Evolutionary conservation across 2,113 vertebrate genomes (phyloP), one percentile per base, ranked within the genome.

Genomic region (Halcyon malimbica): DNA sequence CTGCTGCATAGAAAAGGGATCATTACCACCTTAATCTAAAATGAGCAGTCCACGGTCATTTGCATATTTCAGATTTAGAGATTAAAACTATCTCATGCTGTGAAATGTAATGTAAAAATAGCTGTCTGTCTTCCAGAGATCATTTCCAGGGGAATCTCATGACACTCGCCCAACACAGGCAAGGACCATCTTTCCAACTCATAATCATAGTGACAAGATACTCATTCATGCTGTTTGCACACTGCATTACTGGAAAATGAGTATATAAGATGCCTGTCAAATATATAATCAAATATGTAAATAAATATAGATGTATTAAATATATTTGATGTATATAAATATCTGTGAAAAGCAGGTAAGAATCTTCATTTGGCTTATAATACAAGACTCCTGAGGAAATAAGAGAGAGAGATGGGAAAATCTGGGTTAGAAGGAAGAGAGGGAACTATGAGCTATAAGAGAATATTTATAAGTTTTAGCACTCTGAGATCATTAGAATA

Each of bases 71-170:
- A 81, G 81, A 94, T 64, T 64, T 62, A 94, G 92, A 96, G 77
- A 97, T 81, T 87, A 83, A 96, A 97, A 53, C 23, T 62, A 50
- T 92, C 46, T 90, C 82, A 71, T 65, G 59, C 93, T 91, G 76
- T 76, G 89, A 94, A 96, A 92, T 46, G 39, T 64, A 97, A 90
- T 63, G 67, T 68, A 93, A 95, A 97, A 92, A 60, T 90, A 94
- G 51, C 21, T 69, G 44, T 64, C 26, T 75, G 26, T 94, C 89
- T 95, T 93, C 84, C 13, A 6, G 60, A 97, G 33, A 4, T 79
- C 68, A 67, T 93, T 97, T 96, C 75, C 64, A 74, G 64, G 21
- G 5, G 31, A 50, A 80, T 80, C 79, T 88, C 62, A 59, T 79
- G 67, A 69, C n/a, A 80, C 41, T 93, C 37, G 2, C 11, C 68